Evolutionary conservation across 2,888 invertebrate genomes (phyloP).

Genomic region (Leptogaster cylindrica): DNA sequence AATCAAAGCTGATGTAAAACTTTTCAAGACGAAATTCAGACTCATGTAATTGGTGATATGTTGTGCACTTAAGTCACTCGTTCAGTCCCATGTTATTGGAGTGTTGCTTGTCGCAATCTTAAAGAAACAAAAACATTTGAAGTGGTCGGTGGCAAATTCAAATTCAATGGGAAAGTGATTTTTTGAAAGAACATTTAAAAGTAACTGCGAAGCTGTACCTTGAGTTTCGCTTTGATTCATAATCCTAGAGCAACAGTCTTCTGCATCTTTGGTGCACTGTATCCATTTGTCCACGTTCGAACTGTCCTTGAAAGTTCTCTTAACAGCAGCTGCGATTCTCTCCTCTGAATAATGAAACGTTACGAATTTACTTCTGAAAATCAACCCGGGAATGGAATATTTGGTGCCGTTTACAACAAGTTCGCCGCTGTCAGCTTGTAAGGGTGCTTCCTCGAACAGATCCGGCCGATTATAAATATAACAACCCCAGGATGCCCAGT

Average conservation of each 20-base stretch:
- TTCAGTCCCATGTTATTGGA: no score
- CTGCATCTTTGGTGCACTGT: slow-evolving; percentile 48
- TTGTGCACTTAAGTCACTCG: no score
- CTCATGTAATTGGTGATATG: no score
- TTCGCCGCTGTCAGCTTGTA: slow-evolving; percentile 33
- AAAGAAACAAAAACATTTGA: background rate
- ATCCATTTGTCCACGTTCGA: slow-evolving; percentile 47
- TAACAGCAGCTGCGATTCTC: slow-evolving; percentile 37
- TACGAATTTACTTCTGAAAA: slow-evolving; percentile 37
- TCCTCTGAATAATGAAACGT: slow-evolving; percentile 46
- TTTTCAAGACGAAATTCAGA: no score
- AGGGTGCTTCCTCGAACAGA: slow-evolving; percentile 44
- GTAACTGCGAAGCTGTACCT: background rate
- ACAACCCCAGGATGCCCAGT: slow-evolving; percentile 50
- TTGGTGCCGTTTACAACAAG: background rate
- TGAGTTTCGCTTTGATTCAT: slow-evolving; percentile 38
- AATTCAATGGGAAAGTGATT: background rate
- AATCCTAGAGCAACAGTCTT: slow-evolving; percentile 47
- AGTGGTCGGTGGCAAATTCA: background rate
- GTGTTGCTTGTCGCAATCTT: background rate
- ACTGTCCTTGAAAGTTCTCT: slow-evolving; percentile 46
- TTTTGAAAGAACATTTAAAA: background rate
- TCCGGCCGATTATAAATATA: slow-evolving; percentile 49
- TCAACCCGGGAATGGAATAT: slow-evolving; percentile 46
- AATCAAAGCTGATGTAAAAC: no score